Base-by-base conservation (phyloP, 2,797 vertebrate species). In the Melanotaenia parkinsoni region DNA sequence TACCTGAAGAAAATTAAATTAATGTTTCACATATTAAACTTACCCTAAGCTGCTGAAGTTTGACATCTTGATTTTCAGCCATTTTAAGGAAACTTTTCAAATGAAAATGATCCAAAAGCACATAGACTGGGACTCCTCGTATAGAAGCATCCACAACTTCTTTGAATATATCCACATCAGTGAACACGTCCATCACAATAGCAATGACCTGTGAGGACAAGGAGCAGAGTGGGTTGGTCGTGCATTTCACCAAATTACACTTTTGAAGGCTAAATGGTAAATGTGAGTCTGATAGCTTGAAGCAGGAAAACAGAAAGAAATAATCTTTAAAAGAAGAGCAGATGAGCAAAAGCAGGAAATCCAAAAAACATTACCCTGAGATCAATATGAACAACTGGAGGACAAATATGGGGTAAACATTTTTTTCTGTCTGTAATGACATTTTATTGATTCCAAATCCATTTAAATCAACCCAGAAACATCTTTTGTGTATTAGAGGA, bases 111-210 rank as follows among this genome's bases (percentile, higher is more conserved):
- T 98, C 96, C 58, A 99, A 93, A 16, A 99, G 94, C 81, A 99
- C 88, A 56, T 99, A 99, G 7, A 99, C 96, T 0, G 97, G 92
- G 61, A 98, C 90, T 43, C 97, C 97, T 82, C 96, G 94, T 40
- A 95, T 37, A 16, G 97, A 97, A 43, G 97, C 97, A 4, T 98
- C 97, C 1, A 98, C 95, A 0, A 93, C 89, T 92, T 99, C 98
- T 93, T 95, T 97, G 89, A 99, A 98, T 86, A 99, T 96, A 83
- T 99, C 97, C 43, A 98, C 94, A 80, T 99, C 98, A 30, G 98
- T 98, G 90, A 99, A 99, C 58, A 92, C 86, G 79, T 99, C 97
- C 98, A 99, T 99, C 72, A 95, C 97, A 14, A 99, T 94, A 35
- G 96, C 98, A 89, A 99, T 91, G 67, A 98, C 97, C 98, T 99